These are phyloP conservation scores for Carassius carassius DNA, from an alignment of 2,113 vertebrate genomes.

Conservation along the genomic window DNA sequence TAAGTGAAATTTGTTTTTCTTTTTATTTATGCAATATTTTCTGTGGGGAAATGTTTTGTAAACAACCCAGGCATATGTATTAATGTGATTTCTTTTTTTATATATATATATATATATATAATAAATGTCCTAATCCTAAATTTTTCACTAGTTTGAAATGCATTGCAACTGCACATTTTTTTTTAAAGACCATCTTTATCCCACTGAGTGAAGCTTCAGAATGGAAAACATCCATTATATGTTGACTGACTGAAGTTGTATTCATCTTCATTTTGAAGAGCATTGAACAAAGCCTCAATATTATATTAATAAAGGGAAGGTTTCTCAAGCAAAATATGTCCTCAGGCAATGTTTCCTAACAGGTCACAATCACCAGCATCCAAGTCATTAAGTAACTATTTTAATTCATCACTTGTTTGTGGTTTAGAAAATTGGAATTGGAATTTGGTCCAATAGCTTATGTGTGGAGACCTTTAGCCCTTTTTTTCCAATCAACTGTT, in stretches of 20 bases:
- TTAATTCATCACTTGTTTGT: background rate
- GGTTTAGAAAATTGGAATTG: background rate
- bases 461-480: background rate
- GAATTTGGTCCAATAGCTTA: background rate
- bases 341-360: background rate
- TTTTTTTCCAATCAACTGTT: background rate
- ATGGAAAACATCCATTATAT: conserved; percentile 11
- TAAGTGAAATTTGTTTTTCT: conserved; percentile 59
- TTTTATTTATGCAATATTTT: conserved; percentile 37
- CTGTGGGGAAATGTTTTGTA: conserved; percentile 29
- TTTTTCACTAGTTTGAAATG: conserved; percentile 67
- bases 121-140: conserved; percentile 46
- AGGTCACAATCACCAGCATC: background rate
- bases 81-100: conserved; percentile 41
- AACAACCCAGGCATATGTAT: conserved; percentile 62
- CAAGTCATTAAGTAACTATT: background rate
- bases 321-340: background rate
- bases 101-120: too few species aligned
- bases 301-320: conserved; percentile 39
- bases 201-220: conserved; percentile 61
- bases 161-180: conserved; percentile 61
- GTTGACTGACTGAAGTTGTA: background rate
- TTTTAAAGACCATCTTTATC: conserved; percentile 63
- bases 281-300: conserved; percentile 37
- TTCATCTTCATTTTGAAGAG: conserved; percentile 65